Evolutionary conservation across 2,797 vertebrate genomes (phyloP), one percentile per base, ranked within the genome.

Genomic region (Bufotes viridis): DNA sequence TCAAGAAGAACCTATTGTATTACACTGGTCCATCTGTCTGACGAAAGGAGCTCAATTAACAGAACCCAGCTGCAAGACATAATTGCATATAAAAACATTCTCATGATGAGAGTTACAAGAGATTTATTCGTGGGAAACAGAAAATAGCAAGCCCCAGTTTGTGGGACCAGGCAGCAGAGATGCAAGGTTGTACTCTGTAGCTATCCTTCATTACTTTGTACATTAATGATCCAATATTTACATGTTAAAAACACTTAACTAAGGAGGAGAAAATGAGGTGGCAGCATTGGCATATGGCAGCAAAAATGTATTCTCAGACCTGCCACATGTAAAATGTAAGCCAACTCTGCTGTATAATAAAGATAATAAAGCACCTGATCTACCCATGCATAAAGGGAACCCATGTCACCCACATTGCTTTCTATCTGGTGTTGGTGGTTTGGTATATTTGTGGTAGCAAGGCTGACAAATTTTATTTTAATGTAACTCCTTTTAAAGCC

Each of bases 41-140:
- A 55, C 57, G 72, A 75, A 75, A 75, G 76, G 76, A 78, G 53
- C 76, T 55, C 53, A 78, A 78, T 78, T 78, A 78, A 78, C 76
- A 78, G 76, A 78, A 55, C 53, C 51, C 51, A 78, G 76, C 76
- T 78, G 76, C 53, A 78, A 78, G 51, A 78, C 53, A 79, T 79
- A 58, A 79, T 79, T 79, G 55, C 78, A 79, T 58, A 57, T 58
- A 79, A 79, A 79, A 79, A 58, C 53, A 79, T 58, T 58, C 55
- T 79, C 78, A 79, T 79, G 78, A 79, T 60, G 24, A 14, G 55
- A 78, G 22, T 78, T 78, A 78, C 51, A 78, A 78, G n/a, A 79
- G 78, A 79, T 58, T 79, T 79, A 79, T 79, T 29, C 53, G 78
- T 79, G 78, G 78, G 53, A 79, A 79, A 79, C 26, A 26, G 72